phyloP scores from a whole-genome alignment of 2,888 invertebrate species.

The Mesopsocus fuscifrons region DNA sequence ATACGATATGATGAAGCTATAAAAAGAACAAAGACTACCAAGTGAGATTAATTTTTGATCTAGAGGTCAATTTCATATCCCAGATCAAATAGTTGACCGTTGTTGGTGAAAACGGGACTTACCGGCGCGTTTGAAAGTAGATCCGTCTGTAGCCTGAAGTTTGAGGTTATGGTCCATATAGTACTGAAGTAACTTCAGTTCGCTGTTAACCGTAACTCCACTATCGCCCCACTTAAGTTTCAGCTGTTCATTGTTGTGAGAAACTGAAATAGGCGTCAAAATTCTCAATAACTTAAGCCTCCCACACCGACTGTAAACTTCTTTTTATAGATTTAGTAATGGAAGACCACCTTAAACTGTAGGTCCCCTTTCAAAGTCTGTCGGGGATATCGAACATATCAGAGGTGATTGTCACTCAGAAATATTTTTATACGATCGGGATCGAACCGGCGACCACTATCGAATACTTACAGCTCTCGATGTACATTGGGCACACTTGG shows the following conservation, averaged over 20 bases:
- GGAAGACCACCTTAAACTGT: too few relatives aligned
- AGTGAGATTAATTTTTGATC: too few relatives aligned
- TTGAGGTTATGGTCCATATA: conserved; percentile 53
- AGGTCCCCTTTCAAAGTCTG: conserved; percentile 3
- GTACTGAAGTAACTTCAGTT: conserved; percentile 59
- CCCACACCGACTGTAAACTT: too few relatives aligned
- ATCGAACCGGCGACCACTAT: too few relatives aligned
- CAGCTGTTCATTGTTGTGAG: conserved; percentile 58
- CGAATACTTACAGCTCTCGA: conserved; percentile 60
- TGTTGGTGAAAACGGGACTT: too few relatives aligned
- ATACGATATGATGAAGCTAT: too few relatives aligned
- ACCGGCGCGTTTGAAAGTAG: conserved; percentile 61
- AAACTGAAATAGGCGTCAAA: conserved; percentile 35
- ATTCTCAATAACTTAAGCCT: background rate
- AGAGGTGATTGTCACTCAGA: too few relatives aligned
- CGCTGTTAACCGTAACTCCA: conserved; percentile 59
- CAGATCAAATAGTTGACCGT: too few relatives aligned
- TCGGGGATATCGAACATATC: conserved; percentile 12
- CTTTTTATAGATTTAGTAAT: too few relatives aligned
- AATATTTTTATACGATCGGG: too few relatives aligned
- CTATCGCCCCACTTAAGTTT: conserved; percentile 53
- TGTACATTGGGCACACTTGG: conserved; percentile 63
- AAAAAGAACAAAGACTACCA: too few relatives aligned
- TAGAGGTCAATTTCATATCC: too few relatives aligned
- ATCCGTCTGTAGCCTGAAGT: conserved; percentile 49